Evolutionary conservation across 2,888 invertebrate genomes (phyloP).

Genomic region (Drosophila nr. perissopoda): DNA sequence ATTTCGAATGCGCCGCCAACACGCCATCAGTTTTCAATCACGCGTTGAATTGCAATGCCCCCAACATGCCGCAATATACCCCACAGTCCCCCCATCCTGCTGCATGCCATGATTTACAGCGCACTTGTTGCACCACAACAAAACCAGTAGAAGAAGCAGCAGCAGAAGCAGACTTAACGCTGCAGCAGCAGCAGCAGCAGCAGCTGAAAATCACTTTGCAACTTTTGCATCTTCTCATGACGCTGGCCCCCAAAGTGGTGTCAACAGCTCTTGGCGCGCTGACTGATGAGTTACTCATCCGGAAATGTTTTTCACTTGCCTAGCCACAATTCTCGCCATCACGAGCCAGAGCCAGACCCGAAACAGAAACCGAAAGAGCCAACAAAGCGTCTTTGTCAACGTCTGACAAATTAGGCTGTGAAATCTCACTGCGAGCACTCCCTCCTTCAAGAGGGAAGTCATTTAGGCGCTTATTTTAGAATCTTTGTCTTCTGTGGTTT

Average conservation of each 20-base stretch:
- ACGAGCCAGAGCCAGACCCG: conserved; percentile 1
- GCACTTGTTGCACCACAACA: conserved; percentile 74
- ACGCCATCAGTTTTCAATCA: conserved; percentile 82
- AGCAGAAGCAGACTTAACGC: conserved; percentile 17
- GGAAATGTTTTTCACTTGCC: conserved; percentile 80
- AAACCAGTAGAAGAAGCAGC: conserved; percentile 5
- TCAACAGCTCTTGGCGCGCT: conserved; percentile 74
- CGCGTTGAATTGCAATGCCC: conserved; percentile 55
- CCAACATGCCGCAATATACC: conserved; percentile 20
- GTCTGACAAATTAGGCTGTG: conserved; percentile 74
- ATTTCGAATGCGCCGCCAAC: conserved; percentile 74
- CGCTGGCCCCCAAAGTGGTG: conserved; percentile 81
- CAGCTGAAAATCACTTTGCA: conserved; percentile 77
- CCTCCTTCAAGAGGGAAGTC: conserved; percentile 2
- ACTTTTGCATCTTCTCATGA: conserved; percentile 78
- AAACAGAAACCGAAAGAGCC: conserved; percentile 56
- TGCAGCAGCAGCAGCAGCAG: conserved; percentile 24
- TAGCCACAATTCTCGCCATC: conserved; percentile 29
- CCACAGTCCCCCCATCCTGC: background rate
- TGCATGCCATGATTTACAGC: conserved; percentile 64
- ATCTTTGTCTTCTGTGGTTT: conserved; percentile 18
- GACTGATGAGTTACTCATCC: conserved; percentile 82
- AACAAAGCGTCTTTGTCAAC: conserved; percentile 79
- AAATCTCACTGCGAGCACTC: conserved; percentile 52
- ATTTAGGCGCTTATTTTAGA: conserved; percentile 19